Evolutionary conservation across 2,113 vertebrate species (phyloP), one percentile per base, ranked within the genome.

Genomic region (Anthoscopus minutus): DNA sequence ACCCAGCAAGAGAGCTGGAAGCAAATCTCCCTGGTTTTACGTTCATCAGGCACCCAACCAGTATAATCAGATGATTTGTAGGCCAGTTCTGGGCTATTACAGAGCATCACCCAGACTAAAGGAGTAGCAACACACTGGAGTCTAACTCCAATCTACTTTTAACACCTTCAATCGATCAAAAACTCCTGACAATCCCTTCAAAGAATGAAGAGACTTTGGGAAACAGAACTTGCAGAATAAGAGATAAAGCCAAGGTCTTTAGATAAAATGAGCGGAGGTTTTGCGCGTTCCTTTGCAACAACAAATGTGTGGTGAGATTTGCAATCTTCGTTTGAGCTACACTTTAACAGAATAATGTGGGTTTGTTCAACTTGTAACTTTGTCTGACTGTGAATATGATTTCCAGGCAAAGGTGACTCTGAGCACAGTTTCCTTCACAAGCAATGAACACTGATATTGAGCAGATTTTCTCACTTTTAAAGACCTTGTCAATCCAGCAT

Each of bases 41-140:
- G 73, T 30, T 82, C 79, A 80, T 61, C 62, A 88, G 58, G 45
- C 50, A 89, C 74, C 54, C 88, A 83, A 58, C 33, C 27, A 28
- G 33, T 58, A 73, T 66, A 90, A 95, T 83, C 79, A 90, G 28
- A 91, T 95, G 73, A 94, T 92, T 86, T 92, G 79, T 35, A 90
- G 57, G 42, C 31, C 50, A 70, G 45, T 66, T 92, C 42, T 90
- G 42, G 58, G 67, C 77, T 94, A 73, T 95, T 81, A 83, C 0
- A 77, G 50, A 95, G 62, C 57, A 77, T 47, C 71, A 88, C 45
- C 25, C 71, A 86, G 76, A 57, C 58, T 80, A 65, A 80, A 66
- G 38, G 38, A 83, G 47, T 1, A 33, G 58, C 93, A 83, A 66
- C 66, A 82, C 13, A 5, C 71, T 66, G 11, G 76, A 92, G 62